Evolutionary conservation across 92 coral and sea anemone genomes (phyloP).

Genomic region (Bergia sp.): DNA sequence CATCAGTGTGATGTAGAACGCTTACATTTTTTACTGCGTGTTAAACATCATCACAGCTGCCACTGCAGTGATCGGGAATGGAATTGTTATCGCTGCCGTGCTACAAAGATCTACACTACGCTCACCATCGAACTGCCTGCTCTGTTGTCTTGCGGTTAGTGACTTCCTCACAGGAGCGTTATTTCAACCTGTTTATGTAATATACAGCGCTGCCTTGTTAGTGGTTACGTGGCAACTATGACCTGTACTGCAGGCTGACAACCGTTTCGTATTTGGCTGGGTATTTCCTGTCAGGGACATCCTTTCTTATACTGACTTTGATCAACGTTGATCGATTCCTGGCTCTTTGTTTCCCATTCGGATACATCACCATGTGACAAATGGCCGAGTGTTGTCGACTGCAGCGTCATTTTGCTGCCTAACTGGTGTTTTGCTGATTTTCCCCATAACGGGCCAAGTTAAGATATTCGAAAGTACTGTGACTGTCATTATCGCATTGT

Average conservation of each 20-base stretch:
- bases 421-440: neutral
- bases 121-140: constrained; percentile 7
- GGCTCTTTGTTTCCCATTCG: neutral
- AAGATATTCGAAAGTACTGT: neutral
- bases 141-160: constrained; percentile 36
- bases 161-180: constrained; percentile 35
- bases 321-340: neutral
- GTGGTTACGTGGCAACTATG: neutral
- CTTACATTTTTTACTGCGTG: neutral
- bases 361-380: neutral
- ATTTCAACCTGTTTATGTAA: neutral
- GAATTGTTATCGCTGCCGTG: constrained; percentile 33
- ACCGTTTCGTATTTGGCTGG: neutral
- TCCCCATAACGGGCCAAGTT: neutral
- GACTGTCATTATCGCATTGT: neutral
- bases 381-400: neutral
- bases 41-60: neutral
- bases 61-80: constrained; percentile 34
- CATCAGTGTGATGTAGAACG: neutral
- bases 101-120: neutral
- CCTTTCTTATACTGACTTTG: too few species aligned
- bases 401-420: neutral
- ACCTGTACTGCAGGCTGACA: neutral
- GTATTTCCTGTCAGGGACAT: neutral
- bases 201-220: neutral